These are phyloP conservation scores for Drymodes brunneopygia DNA, from an alignment of 2,113 vertebrate species.

Conservation along the genomic window DNA sequence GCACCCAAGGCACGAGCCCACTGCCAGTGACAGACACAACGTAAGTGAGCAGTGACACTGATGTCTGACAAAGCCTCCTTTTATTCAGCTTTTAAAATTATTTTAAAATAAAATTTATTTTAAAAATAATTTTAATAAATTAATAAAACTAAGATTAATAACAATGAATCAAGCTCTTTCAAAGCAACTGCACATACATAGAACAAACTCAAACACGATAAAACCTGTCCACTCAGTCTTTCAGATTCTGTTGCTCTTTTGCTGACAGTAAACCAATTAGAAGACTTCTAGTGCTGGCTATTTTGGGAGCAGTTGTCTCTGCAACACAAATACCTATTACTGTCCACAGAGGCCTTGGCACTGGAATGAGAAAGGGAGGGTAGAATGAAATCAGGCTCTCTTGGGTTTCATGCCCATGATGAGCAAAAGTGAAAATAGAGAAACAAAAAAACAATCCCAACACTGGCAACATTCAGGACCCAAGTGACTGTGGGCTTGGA, in stretches of 20 bases:
- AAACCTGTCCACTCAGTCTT: not conserved
- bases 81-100: not conserved
- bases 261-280: not conserved
- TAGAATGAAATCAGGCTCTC: not conserved
- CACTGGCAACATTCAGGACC: not conserved
- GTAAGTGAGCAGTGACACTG: not conserved
- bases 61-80: not conserved
- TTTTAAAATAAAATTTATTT: too few relatives aligned
- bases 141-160: not conserved
- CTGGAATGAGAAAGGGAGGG: not conserved
- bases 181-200: not conserved
- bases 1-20: not conserved
- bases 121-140: not conserved
- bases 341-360: not conserved
- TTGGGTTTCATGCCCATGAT: not conserved
- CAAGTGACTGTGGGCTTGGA: not conserved
- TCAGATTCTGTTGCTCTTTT: not conserved
- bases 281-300: not conserved
- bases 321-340: not conserved
- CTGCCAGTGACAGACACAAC: not conserved
- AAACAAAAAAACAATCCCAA: not conserved
- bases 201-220: not conserved
- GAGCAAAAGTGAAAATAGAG: not conserved
- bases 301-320: not conserved
- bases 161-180: not conserved